Percentiles rank a stretch among this genome's conserved stretches.
phyloP scores from a whole-genome alignment of 2,888 invertebrate genomes.

The Parochlus steinenii region DNA sequence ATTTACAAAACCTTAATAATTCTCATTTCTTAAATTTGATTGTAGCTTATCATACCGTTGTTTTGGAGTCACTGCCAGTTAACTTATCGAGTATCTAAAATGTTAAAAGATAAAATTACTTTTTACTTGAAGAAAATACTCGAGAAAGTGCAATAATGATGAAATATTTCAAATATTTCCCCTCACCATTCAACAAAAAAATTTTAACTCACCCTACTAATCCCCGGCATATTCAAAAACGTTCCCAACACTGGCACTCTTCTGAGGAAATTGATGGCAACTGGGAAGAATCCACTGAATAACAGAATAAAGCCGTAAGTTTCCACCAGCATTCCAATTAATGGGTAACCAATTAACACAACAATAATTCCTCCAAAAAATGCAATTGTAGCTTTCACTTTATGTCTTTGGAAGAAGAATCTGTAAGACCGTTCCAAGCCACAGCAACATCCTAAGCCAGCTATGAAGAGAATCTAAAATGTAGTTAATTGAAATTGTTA shows the following conservation, averaged over 20 bases:
- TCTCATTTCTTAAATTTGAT: no score
- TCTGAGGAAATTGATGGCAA: slow-evolving; percentile 86
- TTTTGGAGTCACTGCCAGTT: no score
- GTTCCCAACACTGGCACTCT: slow-evolving; percentile 84
- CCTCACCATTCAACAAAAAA: slow-evolving; percentile 18
- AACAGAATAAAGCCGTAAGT: slow-evolving; percentile 85
- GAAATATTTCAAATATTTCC: slow-evolving; percentile 8
- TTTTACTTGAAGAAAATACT: no score
- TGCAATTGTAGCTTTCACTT: slow-evolving; percentile 73
- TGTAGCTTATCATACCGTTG: no score
- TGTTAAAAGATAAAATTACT: no score
- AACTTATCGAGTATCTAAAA: no score
- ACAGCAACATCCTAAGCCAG: slow-evolving; percentile 89
- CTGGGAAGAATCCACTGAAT: slow-evolving; percentile 93
- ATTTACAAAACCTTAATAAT: no score
- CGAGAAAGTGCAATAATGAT: no score
- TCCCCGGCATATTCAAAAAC: slow-evolving; percentile 74
- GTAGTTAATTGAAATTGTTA: slow-evolving; percentile 15
- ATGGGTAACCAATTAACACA: slow-evolving; percentile 88
- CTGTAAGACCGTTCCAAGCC: slow-evolving; percentile 87
- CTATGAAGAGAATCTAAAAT: slow-evolving; percentile 85
- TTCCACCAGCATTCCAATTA: slow-evolving; percentile 92
- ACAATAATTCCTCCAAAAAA: slow-evolving; percentile 88
- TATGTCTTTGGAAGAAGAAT: slow-evolving; percentile 96
- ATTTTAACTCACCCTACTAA: slow-evolving; percentile 66